Evolutionary conservation across 2,888 invertebrate species (phyloP).

Genomic region (Macaria liturata): DNA sequence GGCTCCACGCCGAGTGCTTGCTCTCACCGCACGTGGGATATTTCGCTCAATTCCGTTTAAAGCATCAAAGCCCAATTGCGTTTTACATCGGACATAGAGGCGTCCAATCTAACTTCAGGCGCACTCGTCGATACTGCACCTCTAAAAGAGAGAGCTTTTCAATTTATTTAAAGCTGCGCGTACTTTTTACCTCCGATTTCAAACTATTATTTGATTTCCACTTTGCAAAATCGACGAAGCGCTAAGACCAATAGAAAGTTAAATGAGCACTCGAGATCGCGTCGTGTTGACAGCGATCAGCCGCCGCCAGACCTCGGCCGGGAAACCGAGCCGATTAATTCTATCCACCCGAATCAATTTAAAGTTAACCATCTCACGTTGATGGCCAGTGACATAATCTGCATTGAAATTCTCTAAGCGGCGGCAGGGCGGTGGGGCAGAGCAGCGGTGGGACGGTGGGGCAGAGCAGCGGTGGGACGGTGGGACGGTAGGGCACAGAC

Average conservation of each 20-base stretch:
- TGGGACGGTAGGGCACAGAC: slow-evolving; percentile 42
- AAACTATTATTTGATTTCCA: too few relatives aligned
- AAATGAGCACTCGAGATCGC: background rate
- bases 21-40: slow-evolving; percentile 54
- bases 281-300: background rate
- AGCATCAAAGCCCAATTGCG: slow-evolving; percentile 76
- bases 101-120: slow-evolving; percentile 71
- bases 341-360: slow-evolving; percentile 43
- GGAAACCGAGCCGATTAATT: slow-evolving; percentile 33
- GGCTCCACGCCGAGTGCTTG: slow-evolving; percentile 28
- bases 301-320: slow-evolving; percentile 1
- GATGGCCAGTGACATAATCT: slow-evolving; percentile 53
- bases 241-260: too few relatives aligned
- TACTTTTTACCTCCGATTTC: background rate
- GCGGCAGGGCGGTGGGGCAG: slow-evolving; percentile 23
- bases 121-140: slow-evolving; percentile 32
- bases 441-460: slow-evolving; percentile 28
- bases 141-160: slow-evolving; percentile 18
- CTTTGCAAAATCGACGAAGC: too few relatives aligned
- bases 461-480: slow-evolving; percentile 30
- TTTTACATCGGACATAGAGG: slow-evolving; percentile 70
- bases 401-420: slow-evolving; percentile 48
- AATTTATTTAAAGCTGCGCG: slow-evolving; percentile 3
- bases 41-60: slow-evolving; percentile 68
- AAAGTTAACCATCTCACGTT: slow-evolving; percentile 39